Evolutionary conservation across 2,888 invertebrate genomes (phyloP), one percentile per base, ranked within the genome.

Genomic region (Trissonchulus sp.): DNA sequence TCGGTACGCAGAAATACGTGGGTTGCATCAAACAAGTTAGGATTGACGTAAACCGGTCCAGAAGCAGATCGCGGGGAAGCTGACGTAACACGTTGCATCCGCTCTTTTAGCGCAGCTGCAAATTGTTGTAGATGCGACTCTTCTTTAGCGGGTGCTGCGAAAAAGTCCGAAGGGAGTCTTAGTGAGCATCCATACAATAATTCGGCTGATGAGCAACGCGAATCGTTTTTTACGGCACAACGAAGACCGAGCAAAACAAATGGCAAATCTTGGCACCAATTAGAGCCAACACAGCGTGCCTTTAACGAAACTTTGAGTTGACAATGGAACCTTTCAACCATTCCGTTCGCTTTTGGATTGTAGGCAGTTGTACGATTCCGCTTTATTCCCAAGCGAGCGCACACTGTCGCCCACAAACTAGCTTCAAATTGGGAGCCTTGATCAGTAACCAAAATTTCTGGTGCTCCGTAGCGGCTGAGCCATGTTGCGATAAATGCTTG

Each of bases 351-450:
- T n/a, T n/a, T n/a, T n/a, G n/a, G n/a, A n/a, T n/a, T n/a, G n/a
- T n/a, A n/a, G n/a, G n/a, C n/a, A n/a, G n/a, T n/a, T n/a, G n/a
- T n/a, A n/a, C n/a, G n/a, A n/a, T n/a, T n/a, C n/a, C n/a, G n/a
- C n/a, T n/a, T n/a, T n/a, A n/a, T n/a, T n/a, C n/a, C n/a, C n/a
- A n/a, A n/a, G n/a, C n/a, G n/a, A n/a, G n/a, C n/a, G n/a, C n/a
- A n/a, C n/a, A n/a, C n/a, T n/a, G n/a, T n/a, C n/a, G n/a, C n/a
- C n/a, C n/a, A n/a, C n/a, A n/a, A n/a, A 18, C 60, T 60, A n/a
- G 60, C 18, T 60, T 60, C 60, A 60, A 60, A 60, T 60, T 60
- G n/a, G n/a, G n/a, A n/a, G n/a, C n/a, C n/a, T n/a, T n/a, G n/a
- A n/a, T n/a, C n/a, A n/a, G n/a, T n/a, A n/a, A n/a, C n/a, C n/a